These are phyloP conservation scores for Phalacrocorax carbo DNA, from an alignment of 2,113 vertebrate species.

Conservation along the genomic window DNA sequence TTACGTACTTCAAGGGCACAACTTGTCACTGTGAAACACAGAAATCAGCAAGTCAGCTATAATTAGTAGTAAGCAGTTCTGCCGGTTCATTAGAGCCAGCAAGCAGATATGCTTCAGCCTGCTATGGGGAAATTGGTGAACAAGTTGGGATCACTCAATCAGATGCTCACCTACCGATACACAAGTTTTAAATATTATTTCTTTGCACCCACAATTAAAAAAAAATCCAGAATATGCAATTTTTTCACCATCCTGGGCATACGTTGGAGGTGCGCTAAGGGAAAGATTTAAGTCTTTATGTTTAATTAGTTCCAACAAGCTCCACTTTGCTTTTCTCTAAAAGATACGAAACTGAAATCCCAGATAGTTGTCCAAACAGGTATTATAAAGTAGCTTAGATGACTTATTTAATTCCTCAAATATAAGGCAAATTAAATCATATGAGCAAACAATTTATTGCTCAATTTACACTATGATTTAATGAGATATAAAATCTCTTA, in stretches of 20 bases:
- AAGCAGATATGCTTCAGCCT: background rate
- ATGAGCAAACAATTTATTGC: background rate
- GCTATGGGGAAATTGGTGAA: background rate
- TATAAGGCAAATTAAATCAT: background rate
- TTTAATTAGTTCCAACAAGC: constrained; percentile 6
- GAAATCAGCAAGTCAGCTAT: constrained; percentile 9
- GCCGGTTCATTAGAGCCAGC: constrained; percentile 16
- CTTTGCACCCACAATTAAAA: background rate
- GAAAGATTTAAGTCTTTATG: background rate
- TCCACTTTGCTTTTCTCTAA: background rate
- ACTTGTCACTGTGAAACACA: background rate
- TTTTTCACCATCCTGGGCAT: background rate
- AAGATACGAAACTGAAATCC: background rate
- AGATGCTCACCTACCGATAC: background rate
- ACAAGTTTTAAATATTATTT: background rate
- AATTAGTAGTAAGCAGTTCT: constrained; percentile 15
- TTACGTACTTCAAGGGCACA: background rate
- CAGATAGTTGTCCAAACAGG: constrained; percentile 3
- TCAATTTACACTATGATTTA: constrained; percentile 28
- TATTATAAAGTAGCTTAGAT: background rate
- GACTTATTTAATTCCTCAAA: constrained; percentile 47
- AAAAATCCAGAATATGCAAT: background rate
- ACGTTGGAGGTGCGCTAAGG: background rate
- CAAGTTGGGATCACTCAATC: background rate
- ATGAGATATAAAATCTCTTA: constrained; percentile 26